A percentile compares a stretch with the other conserved stretches of the same genome.
Evolutionary conservation across 2,888 invertebrate species (phyloP).

Genomic region (Melitaea athalia): DNA sequence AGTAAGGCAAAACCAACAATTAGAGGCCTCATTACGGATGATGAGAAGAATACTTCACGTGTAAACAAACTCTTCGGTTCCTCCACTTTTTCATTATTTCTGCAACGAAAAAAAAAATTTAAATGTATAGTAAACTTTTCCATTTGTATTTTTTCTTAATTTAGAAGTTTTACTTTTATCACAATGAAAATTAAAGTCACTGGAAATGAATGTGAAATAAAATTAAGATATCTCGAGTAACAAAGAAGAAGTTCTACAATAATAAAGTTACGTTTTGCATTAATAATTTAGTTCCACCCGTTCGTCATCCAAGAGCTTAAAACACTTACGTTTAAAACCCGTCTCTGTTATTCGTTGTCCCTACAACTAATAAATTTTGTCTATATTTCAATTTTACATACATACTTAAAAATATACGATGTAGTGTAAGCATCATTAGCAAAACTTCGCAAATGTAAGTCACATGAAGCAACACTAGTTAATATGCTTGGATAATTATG

Average conservation of each 20-base stretch:
- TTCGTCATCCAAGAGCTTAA: no score
- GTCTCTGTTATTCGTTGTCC: no score
- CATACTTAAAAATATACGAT: no score
- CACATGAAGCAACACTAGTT: neutral
- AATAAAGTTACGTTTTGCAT: neutral
- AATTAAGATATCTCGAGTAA: neutral
- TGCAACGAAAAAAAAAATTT: conserved; percentile 41
- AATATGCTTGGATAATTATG: no score
- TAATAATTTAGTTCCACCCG: no score
- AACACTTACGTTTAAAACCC: no score
- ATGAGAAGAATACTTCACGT: conserved; percentile 72
- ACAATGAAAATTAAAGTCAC: neutral
- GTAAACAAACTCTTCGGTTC: conserved; percentile 66
- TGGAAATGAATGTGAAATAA: neutral
- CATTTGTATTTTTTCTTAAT: no score
- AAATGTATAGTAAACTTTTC: no score
- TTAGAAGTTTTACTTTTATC: neutral
- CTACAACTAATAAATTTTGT: no score
- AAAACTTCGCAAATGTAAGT: no score
- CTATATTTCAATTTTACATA: no score
- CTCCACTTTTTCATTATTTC: conserved; percentile 51
- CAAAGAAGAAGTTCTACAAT: neutral
- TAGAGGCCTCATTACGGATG: conserved; percentile 75
- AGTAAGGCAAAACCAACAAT: conserved; percentile 75
- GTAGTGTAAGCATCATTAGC: no score